Evolutionary conservation across 2,797 vertebrate genomes (phyloP), one percentile per base, ranked within the genome.

Genomic region (Rhyacichthys aspro): DNA sequence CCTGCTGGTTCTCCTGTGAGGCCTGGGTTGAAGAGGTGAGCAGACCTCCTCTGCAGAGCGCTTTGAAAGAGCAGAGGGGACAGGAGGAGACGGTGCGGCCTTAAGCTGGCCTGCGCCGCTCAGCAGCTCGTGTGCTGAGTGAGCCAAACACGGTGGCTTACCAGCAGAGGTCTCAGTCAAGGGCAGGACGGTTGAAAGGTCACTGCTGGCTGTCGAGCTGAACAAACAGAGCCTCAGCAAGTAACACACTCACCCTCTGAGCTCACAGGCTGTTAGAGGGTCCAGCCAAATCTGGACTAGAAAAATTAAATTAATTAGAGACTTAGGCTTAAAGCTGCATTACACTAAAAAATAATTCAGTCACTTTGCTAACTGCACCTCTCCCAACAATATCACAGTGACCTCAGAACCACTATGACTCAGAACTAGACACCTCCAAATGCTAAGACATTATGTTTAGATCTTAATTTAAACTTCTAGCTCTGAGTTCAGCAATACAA

Each of bases 171-270:
- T 92, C 89, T 77, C 79, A 80, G 86, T 87, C 90, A 92, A 92
- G 90, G 90, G 83, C 88, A 86, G 87, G 84, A 85, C 86, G 86
- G 90, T 88, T 86, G 82, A 92, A 90, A 91, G 91, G 90, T 92
- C 88, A 86, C 63, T 45, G 48, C 50, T 50, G 70, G 81, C 78
- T 55, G 77, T 77, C 77, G 78, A 70, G 72, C 84, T 82, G 68
- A 74, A 88, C 82, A 89, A 88, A 83, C 80, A 76, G 69, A 38
- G 62, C 67, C 77, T 78, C 77, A 54, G 72, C 23, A 37, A 80
- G 72, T 70, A 74, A 74, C 59, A 62, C 60, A 50, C 76, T 83
- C 60, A 69, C 78, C 68, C 81, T 74, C 55, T 57, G 79, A 75
- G 78, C 74, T 75, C 64, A 62, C 64, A 38, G 63, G 52, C 69